Evolutionary conservation across 37 sponge, comb jelly and placozoan species (phyloP).

Genomic region (Petrosia ficiformis): DNA sequence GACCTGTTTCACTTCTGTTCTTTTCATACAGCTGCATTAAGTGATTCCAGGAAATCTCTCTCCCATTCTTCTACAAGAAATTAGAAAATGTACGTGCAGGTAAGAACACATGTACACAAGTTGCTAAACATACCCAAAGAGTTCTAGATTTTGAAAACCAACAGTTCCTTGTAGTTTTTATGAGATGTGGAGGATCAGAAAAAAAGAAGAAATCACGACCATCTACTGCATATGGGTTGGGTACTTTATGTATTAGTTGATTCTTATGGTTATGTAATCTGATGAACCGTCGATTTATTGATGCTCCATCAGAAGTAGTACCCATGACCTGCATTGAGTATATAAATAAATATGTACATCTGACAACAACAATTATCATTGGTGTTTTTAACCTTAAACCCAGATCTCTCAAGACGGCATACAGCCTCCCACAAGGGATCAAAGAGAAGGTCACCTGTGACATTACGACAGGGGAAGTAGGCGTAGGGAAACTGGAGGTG

Average conservation of each 20-base stretch:
- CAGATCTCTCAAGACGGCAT: conserved; percentile 21
- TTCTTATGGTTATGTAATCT: conserved; percentile 8
- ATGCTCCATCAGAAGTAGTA: conserved; percentile 19
- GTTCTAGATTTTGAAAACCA: conserved; percentile 5
- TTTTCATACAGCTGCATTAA: conserved; percentile 6
- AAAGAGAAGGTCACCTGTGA: neutral
- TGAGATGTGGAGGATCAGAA: conserved; percentile 39
- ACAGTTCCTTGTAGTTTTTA: conserved; percentile 49
- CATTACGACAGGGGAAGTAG: conserved; percentile 10
- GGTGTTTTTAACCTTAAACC: neutral
- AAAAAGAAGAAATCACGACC: conserved; percentile 32
- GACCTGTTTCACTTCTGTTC: conserved; percentile 6
- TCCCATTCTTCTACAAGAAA: conserved; percentile 30
- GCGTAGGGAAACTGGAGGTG: conserved; percentile 17
- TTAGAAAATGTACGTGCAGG: neutral
- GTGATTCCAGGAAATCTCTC: conserved; percentile 27
- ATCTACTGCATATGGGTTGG: conserved; percentile 35
- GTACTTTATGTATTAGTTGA: conserved; percentile 14
- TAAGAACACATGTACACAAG: neutral
- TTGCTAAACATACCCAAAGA: conserved; percentile 30
- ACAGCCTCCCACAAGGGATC: conserved; percentile 7
- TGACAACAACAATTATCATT: neutral
- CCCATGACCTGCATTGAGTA: neutral
- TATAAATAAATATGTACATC: neutral
- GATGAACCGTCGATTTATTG: conserved; percentile 18